phyloP scores from a whole-genome alignment of 2,888 invertebrate species.

The Ommatoiulus sabulosus region DNA sequence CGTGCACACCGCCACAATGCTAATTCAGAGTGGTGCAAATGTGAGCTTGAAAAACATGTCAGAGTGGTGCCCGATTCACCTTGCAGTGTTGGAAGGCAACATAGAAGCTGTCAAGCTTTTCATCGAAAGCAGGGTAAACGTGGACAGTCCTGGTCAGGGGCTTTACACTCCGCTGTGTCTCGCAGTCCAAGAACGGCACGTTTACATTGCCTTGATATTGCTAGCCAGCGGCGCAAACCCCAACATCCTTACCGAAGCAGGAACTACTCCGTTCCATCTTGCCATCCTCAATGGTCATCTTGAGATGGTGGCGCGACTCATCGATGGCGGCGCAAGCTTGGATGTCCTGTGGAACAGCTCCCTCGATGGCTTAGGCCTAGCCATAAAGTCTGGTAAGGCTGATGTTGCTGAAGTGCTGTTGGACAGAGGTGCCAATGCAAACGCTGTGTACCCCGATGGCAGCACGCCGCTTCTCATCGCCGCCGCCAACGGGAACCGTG shows the following conservation, averaged over 20 bases:
- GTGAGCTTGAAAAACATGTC: background rate
- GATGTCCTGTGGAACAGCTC: background rate
- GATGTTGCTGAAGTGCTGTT: constrained; percentile 49
- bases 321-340: background rate
- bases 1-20: background rate
- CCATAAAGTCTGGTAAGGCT: background rate
- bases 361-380: background rate
- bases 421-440: constrained; percentile 23
- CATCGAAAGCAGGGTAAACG: background rate
- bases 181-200: constrained; percentile 25
- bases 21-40: background rate
- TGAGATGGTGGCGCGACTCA: background rate
- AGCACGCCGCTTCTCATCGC: constrained; percentile 48
- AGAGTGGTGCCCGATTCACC: constrained; percentile 5
- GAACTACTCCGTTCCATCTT: constrained; percentile 19
- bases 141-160: constrained; percentile 17
- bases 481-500: background rate
- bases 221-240: background rate
- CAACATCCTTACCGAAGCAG: background rate
- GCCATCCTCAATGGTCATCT: constrained; percentile 12
- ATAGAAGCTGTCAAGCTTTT: constrained; percentile 35
- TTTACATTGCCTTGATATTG: constrained; percentile 38
- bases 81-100: constrained; percentile 9
- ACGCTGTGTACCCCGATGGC: constrained; percentile 1
- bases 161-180: constrained; percentile 35